Percentiles rank a stretch among this genome's conserved stretches.
Conservation (phyloP, 1,140 invertebrate genomes). For the Drosophila gunungcola region DNA sequence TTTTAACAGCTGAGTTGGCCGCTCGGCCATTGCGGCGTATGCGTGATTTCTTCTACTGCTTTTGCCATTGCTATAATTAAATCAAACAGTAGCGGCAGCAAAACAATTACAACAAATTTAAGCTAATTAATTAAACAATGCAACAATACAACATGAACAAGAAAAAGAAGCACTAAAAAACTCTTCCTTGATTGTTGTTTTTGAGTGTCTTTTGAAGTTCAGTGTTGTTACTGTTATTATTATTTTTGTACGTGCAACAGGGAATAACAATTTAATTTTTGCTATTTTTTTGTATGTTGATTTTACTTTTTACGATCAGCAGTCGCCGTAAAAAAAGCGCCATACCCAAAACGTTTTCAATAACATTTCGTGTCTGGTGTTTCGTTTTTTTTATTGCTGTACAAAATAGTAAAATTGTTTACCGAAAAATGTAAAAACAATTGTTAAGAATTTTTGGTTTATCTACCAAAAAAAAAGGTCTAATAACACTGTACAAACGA, state of each 20-base stretch:
- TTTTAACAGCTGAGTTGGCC: conserved; percentile 49
- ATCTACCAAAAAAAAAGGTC: background rate
- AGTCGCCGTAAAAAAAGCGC: conserved; percentile 28
- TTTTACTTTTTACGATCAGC: conserved; percentile 41
- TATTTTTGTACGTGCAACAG: conserved; percentile 30
- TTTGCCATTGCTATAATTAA: conserved; percentile 53
- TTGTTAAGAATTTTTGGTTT: conserved; percentile 19
- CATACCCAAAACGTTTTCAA: conserved; percentile 42
- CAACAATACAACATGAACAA: background rate
- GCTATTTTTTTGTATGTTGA: conserved; percentile 36
- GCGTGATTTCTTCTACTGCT: conserved; percentile 31
- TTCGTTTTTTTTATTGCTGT: conserved; percentile 11
- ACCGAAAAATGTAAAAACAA: conserved; percentile 33
- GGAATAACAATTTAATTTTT: conserved; percentile 43
- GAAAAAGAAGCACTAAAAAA: conserved; percentile 34
- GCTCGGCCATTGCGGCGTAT: conserved; percentile 42
- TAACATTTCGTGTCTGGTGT: conserved; percentile 42
- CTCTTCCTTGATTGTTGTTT: conserved; percentile 25
- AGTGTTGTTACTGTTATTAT: conserved; percentile 28
- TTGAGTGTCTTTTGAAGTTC: conserved; percentile 37
- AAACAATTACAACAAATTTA: conserved; percentile 61
- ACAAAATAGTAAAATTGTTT: conserved; percentile 41
- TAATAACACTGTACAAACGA: no score
- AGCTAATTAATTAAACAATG: conserved; percentile 53
- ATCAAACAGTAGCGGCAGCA: conserved; percentile 24